Evolutionary conservation across 2,888 invertebrate genomes (phyloP), one percentile per base, ranked within the genome.

Genomic region (Phyllotreta cruciferae): DNA sequence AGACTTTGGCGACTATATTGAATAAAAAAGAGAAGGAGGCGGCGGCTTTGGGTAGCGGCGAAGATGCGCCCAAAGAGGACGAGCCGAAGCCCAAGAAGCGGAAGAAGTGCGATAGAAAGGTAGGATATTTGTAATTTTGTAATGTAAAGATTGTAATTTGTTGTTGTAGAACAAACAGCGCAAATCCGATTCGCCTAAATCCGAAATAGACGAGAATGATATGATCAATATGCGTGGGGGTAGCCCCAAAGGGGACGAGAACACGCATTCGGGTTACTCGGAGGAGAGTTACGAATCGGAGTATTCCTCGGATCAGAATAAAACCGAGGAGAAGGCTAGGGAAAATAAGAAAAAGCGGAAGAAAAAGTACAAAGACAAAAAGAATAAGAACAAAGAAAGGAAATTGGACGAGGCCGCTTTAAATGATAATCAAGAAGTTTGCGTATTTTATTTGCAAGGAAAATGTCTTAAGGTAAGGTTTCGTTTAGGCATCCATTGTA

Each of bases 371-470:
- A 66, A 63, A 37, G 67, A 70, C 56, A 70, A 85, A 83, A 70
- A 83, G 82, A 71, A 85, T 84, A 65, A 78, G 61, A 56, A 68
- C 58, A 58, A 71, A 69, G 70, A 75, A 66, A 42, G 80, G 56
- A 77, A 79, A 1, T 79, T 60, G 38, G 80, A 80, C 78, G 77
- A 42, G 36, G 79, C 80, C 66, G 85, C 85, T 10, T 81, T 83
- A 77, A 88, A 88, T 78, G 88, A 88, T 76, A 84, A 87, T 5
- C 90, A 90, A 64, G 87, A 88, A 11, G 87, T 93, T 67, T 95
- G 95, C 78, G 86, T 91, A 70, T 94, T 91, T 82, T 94, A 87
- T 78, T 88, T 93, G 86, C 94, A 94, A 82, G 95, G 94, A 61
- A 94, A 93, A 82, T 95, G 95, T 79, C 89, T 90, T 74, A 88